Conservation (phyloP, 2,797 vertebrate species). For the Tarsius wallacei region DNA sequence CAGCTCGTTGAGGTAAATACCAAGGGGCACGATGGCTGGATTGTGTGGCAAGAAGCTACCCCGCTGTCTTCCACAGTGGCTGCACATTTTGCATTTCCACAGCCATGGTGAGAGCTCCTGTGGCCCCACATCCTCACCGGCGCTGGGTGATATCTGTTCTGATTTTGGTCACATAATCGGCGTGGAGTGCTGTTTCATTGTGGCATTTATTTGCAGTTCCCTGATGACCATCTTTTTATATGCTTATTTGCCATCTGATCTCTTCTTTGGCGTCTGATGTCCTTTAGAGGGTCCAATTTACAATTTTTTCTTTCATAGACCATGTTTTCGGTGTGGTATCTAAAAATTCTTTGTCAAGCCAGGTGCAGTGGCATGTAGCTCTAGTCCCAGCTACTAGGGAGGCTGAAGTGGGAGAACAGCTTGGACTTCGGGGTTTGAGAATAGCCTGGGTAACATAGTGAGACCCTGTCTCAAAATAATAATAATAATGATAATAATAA, state of each 20-base stretch:
- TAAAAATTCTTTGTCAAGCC: background rate
- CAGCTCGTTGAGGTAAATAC: background rate
- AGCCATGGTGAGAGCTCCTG: background rate
- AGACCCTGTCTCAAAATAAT: background rate
- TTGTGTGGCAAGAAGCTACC: background rate
- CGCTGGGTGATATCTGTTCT: background rate
- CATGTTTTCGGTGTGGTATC: background rate
- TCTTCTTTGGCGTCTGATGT: background rate
- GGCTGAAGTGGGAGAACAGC: background rate
- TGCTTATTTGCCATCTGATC: background rate
- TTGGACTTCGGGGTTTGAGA: background rate
- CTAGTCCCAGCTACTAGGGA: background rate
- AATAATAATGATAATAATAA: background rate
- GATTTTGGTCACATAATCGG: background rate
- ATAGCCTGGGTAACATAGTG: background rate
- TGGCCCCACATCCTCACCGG: background rate
- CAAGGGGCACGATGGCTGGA: background rate
- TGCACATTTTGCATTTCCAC: background rate
- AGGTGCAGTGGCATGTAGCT: background rate
- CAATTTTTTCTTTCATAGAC: background rate
- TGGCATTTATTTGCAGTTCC: background rate
- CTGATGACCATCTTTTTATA: background rate
- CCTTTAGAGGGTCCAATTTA: background rate
- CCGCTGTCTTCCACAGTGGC: background rate
- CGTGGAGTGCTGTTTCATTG: no score